Conservation (phyloP, 2,797 vertebrate genomes). For the Acipenser oxyrinchus region DNA sequence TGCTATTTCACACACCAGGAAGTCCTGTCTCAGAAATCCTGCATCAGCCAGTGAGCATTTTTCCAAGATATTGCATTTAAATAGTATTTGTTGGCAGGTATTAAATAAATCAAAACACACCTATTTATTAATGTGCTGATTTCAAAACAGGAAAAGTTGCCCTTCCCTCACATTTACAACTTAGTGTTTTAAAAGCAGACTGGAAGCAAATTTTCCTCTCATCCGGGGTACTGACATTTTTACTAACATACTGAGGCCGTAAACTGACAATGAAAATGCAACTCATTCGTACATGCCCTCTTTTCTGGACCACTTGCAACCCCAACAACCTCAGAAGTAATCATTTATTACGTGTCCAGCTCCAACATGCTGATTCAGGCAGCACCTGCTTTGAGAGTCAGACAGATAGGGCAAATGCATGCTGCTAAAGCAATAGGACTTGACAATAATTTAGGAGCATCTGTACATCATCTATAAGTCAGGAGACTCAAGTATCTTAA, state of each 20-base stretch:
- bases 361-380: background rate
- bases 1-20: slow-evolving; percentile 10
- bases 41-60: background rate
- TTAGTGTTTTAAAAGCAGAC: too few relatives aligned
- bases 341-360: background rate
- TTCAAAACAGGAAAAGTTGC: too few relatives aligned
- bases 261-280: too few relatives aligned
- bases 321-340: background rate
- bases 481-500: background rate
- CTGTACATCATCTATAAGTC: background rate
- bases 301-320: background rate
- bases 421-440: background rate
- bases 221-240: too few relatives aligned
- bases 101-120: too few relatives aligned
- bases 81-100: too few relatives aligned
- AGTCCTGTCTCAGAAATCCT: slow-evolving; percentile 10
- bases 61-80: too few relatives aligned
- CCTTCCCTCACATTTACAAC: too few relatives aligned
- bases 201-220: too few relatives aligned
- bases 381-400: background rate
- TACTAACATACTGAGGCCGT: too few relatives aligned
- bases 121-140: too few relatives aligned
- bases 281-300: background rate
- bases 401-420: background rate
- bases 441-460: background rate